Percentiles rank a stretch among this genome's conserved stretches.
These are phyloP conservation scores for Acanthiza pusilla DNA, from an alignment of 2,797 vertebrate species.

Conservation along the genomic window DNA sequence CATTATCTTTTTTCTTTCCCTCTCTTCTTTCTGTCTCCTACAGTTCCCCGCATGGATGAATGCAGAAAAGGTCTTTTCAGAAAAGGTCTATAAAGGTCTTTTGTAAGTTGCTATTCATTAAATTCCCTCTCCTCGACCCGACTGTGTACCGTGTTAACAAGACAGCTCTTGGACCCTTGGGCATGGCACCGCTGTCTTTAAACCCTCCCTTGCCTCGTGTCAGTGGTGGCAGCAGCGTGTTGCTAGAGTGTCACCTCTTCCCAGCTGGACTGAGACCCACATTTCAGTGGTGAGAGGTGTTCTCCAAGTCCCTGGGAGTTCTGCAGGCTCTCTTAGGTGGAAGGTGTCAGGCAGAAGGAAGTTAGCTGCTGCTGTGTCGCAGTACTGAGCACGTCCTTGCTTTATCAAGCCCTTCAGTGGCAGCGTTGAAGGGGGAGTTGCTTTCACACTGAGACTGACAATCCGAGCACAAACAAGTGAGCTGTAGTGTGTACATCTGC, in stretches of 20 bases:
- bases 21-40: background rate
- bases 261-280: background rate
- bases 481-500: background rate
- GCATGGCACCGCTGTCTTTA: background rate
- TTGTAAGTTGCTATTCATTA: background rate
- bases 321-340: background rate
- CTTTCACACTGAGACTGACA: background rate
- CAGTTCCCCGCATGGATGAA: background rate
- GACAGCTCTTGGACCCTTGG: background rate
- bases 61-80: background rate
- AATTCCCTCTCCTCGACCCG: background rate
- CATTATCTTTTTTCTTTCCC: background rate
- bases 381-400: background rate
- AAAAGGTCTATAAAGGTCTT: conserved; percentile 2
- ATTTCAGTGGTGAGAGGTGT: background rate
- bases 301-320: background rate
- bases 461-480: background rate
- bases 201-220: background rate
- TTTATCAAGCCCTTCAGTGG: background rate
- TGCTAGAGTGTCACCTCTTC: background rate
- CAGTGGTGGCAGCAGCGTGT: background rate
- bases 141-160: background rate
- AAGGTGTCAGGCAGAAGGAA: background rate
- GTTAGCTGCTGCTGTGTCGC: background rate
- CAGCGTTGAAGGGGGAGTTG: background rate